Conservation (phyloP, 2,888 invertebrate species). For the Mystacides longicornis region DNA sequence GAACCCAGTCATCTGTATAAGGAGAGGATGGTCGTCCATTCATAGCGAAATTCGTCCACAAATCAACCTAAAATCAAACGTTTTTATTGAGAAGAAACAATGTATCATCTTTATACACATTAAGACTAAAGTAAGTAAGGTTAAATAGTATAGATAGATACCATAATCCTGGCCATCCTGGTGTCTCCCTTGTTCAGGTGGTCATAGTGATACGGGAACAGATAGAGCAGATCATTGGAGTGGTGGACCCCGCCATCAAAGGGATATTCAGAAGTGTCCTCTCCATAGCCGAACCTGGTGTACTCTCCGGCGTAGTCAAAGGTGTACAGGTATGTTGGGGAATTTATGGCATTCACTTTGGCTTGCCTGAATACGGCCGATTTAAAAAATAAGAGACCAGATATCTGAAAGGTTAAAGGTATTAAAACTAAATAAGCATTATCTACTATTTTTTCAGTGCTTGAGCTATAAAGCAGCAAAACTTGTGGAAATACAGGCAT, state of each 20-base stretch:
- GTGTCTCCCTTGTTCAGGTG: constrained; percentile 33
- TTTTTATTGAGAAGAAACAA: too few species aligned
- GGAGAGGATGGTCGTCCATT: constrained; percentile 32
- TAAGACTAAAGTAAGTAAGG: neutral
- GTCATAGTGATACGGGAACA: constrained; percentile 43
- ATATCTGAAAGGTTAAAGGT: constrained; percentile 33
- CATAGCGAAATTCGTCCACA: constrained; percentile 39
- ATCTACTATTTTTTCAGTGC: too few species aligned
- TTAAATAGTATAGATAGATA: constrained; percentile 27
- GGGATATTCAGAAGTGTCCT: constrained; percentile 36
- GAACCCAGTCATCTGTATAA: constrained; percentile 31
- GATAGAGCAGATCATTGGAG: constrained; percentile 52
- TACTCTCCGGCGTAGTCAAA: constrained; percentile 42
- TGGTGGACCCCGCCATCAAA: constrained; percentile 49
- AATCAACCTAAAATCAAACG: constrained; percentile 26
- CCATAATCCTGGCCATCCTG: constrained; percentile 39
- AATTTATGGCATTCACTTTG: constrained; percentile 33
- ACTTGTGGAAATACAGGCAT: too few species aligned
- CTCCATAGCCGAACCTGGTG: constrained; percentile 40
- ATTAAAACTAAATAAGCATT: too few species aligned
- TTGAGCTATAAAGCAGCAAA: too few species aligned
- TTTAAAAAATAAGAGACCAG: constrained; percentile 41
- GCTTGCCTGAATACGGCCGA: constrained; percentile 38
- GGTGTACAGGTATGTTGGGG: constrained; percentile 40
- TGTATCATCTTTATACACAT: too few species aligned